These are phyloP conservation scores for Pogonomyrmex californicus DNA, from an alignment of 1,140 invertebrate species.

Conservation along the genomic window DNA sequence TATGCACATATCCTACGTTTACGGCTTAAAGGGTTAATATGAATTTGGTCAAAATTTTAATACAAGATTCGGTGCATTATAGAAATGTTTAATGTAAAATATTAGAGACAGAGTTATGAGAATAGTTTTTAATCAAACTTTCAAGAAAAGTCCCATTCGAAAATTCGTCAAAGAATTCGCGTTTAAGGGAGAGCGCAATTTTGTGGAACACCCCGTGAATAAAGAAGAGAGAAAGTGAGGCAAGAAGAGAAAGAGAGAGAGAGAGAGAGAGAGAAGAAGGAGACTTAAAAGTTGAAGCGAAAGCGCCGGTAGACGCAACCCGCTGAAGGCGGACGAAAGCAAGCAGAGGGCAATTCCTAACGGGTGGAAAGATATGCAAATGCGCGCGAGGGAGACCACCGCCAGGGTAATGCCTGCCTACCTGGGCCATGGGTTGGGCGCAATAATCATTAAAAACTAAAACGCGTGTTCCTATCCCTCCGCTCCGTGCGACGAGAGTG, in stretches of 20 bases:
- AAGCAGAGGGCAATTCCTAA: constrained; percentile 82
- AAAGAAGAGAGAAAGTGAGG: background rate
- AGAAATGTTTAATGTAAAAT: background rate
- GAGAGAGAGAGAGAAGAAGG: background rate
- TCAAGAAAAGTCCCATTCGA: background rate
- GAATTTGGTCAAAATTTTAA: background rate
- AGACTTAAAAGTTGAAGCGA: constrained; percentile 82
- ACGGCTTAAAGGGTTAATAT: background rate
- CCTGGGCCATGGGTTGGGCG: constrained; percentile 74
- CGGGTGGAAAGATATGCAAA: constrained; percentile 85
- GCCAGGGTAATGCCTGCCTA: constrained; percentile 71
- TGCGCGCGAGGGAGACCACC: constrained; percentile 74
- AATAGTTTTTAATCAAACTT: background rate
- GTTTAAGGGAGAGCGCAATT: background rate
- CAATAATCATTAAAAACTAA: constrained; percentile 86
- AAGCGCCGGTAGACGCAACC: constrained; percentile 76
- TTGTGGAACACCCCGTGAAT: constrained; percentile 34
- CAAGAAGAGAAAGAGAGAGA: background rate
- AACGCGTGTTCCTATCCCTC: constrained; percentile 71
- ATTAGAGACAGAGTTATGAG: background rate
- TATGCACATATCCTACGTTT: too few relatives aligned
- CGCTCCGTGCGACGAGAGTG: background rate
- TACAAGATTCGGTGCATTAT: background rate
- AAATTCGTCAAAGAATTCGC: constrained; percentile 2
- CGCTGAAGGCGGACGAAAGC: constrained; percentile 71